Conservation (phyloP, 2,888 invertebrate genomes). For the Mesoligia furuncula region DNA sequence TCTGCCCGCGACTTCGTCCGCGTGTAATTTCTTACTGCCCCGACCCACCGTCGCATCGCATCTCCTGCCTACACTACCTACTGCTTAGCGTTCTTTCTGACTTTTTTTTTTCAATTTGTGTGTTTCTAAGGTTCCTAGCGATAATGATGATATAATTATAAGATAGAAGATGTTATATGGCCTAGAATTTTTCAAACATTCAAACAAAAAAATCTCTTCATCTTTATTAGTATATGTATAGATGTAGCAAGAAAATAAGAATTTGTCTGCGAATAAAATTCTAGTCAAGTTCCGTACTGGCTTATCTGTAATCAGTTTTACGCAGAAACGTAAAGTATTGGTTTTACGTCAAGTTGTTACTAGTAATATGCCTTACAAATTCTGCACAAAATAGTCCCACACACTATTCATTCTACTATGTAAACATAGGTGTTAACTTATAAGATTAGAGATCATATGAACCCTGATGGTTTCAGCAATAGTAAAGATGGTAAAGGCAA, state of each 20-base stretch:
- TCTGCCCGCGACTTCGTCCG: too few relatives aligned
- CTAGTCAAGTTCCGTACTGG: neutral
- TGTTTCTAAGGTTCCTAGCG: too few relatives aligned
- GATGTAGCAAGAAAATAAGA: neutral
- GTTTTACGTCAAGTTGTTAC: neutral
- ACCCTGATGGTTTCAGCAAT: neutral
- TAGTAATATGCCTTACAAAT: neutral
- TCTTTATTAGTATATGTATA: too few relatives aligned
- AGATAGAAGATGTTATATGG: too few relatives aligned
- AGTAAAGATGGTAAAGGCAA: neutral
- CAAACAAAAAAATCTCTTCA: too few relatives aligned
- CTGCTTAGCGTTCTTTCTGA: too few relatives aligned
- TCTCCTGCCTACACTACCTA: too few relatives aligned
- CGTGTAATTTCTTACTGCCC: too few relatives aligned
- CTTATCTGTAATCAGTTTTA: neutral
- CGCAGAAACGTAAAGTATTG: neutral
- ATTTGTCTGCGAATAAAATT: neutral
- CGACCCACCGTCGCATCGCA: too few relatives aligned
- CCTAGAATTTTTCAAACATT: too few relatives aligned
- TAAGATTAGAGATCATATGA: neutral
- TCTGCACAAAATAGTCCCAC: neutral
- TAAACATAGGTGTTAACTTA: neutral
- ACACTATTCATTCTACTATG: neutral
- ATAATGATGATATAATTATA: too few relatives aligned
- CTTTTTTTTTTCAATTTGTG: too few relatives aligned